phyloP scores from a whole-genome alignment of 2,113 vertebrate species.

The Bubalus kerabau region DNA sequence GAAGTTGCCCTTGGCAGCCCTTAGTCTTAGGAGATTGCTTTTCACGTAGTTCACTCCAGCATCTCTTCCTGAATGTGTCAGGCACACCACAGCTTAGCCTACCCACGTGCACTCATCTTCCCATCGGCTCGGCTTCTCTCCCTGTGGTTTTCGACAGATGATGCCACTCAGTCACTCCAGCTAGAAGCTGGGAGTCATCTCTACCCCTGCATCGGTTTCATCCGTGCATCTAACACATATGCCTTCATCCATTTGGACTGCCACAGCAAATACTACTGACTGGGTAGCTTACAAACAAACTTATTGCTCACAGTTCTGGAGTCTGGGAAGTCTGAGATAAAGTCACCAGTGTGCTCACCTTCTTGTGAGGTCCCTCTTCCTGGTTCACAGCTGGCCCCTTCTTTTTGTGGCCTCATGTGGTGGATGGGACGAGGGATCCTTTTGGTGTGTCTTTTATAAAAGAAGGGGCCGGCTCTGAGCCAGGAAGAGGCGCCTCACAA shows the following conservation, averaged over 20 bases:
- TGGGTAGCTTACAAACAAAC: neutral
- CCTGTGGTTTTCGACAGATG: neutral
- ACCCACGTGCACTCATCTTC: neutral
- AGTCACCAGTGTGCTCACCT: neutral
- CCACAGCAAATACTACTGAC: neutral
- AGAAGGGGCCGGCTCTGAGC: neutral
- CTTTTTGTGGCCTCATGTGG: neutral
- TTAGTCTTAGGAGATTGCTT: neutral
- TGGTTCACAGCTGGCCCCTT: neutral
- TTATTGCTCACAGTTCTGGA: neutral
- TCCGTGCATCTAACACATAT: neutral
- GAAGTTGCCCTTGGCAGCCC: neutral
- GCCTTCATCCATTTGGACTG: neutral
- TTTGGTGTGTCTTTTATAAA: neutral
- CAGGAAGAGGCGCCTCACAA: neutral
- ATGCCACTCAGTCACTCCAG: neutral
- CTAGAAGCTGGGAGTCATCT: neutral
- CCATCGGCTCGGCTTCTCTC: neutral
- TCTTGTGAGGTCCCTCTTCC: neutral
- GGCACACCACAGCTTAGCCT: neutral
- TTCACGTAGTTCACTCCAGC: neutral
- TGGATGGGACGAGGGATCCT: neutral
- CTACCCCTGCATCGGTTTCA: neutral
- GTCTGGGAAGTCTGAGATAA: neutral
- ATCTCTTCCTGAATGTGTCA: neutral